Conservation (phyloP, 2,797 vertebrate species). For the Myripristis murdjan region DNA sequence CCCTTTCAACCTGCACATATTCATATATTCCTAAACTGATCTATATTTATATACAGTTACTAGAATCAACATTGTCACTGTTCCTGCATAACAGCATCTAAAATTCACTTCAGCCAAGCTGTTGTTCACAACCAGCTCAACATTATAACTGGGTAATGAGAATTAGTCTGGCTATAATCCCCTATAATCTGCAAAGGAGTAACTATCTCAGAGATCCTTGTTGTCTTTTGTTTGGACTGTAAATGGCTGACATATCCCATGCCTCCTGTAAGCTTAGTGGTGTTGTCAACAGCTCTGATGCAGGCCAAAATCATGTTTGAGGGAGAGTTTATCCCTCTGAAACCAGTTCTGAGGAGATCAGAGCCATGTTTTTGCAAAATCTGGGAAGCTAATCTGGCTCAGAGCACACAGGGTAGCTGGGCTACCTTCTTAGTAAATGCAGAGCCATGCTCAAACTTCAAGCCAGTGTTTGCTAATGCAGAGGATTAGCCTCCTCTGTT, state of each 20-base stretch:
- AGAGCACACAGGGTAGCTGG: slow-evolving; percentile 49
- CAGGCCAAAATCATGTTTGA: slow-evolving; percentile 57
- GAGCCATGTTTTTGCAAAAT: slow-evolving; percentile 54
- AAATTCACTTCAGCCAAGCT: slow-evolving; percentile 18
- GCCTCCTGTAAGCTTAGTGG: slow-evolving; percentile 28
- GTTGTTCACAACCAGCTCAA: slow-evolving; percentile 25
- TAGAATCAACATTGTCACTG: background rate
- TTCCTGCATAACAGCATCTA: background rate
- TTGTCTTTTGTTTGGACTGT: slow-evolving; percentile 48
- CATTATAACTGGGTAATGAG: slow-evolving; percentile 19
- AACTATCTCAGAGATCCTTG: slow-evolving; percentile 32
- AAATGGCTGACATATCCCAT: slow-evolving; percentile 36
- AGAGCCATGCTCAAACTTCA: slow-evolving; percentile 43
- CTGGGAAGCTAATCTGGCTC: slow-evolving; percentile 70
- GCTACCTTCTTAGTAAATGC: slow-evolving; percentile 58
- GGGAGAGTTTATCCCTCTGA: slow-evolving; percentile 58
- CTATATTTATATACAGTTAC: no score
- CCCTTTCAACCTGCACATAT: no score
- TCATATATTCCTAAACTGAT: no score
- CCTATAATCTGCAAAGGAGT: slow-evolving; percentile 44
- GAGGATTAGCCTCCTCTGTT: slow-evolving; percentile 65
- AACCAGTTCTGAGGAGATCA: slow-evolving; percentile 67
- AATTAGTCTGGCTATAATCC: slow-evolving; percentile 30
- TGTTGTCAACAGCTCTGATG: slow-evolving; percentile 58
- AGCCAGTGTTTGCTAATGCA: slow-evolving; percentile 56